Evolutionary conservation across 2,797 vertebrate genomes (phyloP).

Genomic region (Melopsittacus undulatus): DNA sequence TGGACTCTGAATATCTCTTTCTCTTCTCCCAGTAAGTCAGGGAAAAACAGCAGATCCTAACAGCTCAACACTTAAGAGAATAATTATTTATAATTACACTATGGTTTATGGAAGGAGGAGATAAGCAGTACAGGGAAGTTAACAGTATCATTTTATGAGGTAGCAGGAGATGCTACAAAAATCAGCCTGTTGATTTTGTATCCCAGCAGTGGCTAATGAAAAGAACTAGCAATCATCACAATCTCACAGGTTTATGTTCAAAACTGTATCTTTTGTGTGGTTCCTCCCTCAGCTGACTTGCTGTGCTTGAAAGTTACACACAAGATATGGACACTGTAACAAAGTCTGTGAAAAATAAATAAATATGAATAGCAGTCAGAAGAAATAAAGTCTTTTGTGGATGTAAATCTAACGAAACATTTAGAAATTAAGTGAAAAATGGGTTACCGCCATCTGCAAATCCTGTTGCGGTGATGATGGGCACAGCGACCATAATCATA

Average conservation of each 20-base stretch:
- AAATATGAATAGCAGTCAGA: neutral
- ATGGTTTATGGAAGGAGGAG: neutral
- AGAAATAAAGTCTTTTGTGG: neutral
- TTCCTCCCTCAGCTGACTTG: neutral
- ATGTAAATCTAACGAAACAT: neutral
- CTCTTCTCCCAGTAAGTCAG: neutral
- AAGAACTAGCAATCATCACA: neutral
- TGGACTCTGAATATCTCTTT: neutral
- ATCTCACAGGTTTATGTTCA: neutral
- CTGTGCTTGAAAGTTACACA: neutral
- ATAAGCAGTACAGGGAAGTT: neutral
- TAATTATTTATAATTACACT: neutral
- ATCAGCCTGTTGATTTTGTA: neutral
- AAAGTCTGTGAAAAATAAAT: neutral
- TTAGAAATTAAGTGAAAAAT: slow-evolving; percentile 37
- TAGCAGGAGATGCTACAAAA: neutral
- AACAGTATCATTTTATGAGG: neutral
- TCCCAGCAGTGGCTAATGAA: neutral
- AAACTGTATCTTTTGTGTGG: neutral
- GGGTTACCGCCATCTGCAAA: slow-evolving; percentile 93
- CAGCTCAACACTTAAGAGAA: neutral
- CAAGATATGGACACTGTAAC: neutral
- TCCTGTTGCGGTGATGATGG: slow-evolving; percentile 96
- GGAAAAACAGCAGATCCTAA: neutral
- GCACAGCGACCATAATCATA: slow-evolving; percentile 96